Evolutionary conservation across 2,888 invertebrate genomes (phyloP).

Genomic region (Odontomyia ornata): DNA sequence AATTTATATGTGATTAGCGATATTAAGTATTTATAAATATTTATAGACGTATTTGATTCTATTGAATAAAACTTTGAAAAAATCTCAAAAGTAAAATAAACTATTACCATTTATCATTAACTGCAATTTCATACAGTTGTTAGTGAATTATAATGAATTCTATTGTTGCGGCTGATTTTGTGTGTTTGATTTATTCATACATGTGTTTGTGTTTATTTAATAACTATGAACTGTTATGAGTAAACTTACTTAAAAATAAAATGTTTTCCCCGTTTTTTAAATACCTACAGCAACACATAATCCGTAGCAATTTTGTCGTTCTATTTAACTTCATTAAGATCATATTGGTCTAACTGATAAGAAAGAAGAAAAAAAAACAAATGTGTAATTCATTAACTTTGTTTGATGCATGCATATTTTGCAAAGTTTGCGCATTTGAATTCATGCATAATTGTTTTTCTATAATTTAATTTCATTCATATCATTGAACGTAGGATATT

Average conservation of each 20-base stretch:
- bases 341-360: too few relatives aligned
- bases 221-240: neutral
- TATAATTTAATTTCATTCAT: neutral
- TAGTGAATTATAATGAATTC: neutral
- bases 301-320: neutral
- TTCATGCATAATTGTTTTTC: neutral
- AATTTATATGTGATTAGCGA: neutral
- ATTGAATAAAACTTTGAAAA: neutral
- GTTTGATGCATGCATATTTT: constrained; percentile 1
- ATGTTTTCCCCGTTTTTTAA: neutral
- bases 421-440: neutral
- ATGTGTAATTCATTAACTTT: neutral
- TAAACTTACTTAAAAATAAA: constrained; percentile 18
- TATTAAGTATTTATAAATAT: neutral
- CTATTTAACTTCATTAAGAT: neutral
- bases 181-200: neutral
- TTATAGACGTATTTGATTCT: neutral
- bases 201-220: neutral
- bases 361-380: neutral
- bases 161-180: constrained; percentile 20
- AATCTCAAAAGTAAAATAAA: neutral
- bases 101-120: neutral
- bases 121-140: neutral
- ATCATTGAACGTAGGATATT: neutral
- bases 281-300: neutral